Base-by-base conservation (phyloP, 2,113 vertebrate genomes). In the Beaufortia kweichowensis region DNA sequence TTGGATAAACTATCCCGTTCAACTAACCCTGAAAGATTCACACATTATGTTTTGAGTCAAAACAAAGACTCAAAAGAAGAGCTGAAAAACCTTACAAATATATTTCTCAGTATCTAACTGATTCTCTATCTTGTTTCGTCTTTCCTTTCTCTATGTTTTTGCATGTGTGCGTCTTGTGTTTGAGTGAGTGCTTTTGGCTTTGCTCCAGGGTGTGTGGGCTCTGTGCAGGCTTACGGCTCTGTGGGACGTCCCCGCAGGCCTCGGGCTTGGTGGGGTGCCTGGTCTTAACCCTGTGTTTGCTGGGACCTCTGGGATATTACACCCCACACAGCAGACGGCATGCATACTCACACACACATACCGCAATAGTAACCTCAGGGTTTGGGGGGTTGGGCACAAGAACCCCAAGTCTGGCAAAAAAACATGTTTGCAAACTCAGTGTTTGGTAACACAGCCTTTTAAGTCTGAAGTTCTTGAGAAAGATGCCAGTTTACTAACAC, bases 271-370 rank as follows among this genome's bases (percentile, higher is more conserved):
- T 90, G 81, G 87, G 89, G 85, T 77, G 88, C 86, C 88, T 90
- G 85, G 83, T 88, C 83, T 90, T 88, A 90, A 86, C 87, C 86
- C 88, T 86, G 86, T 85, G 85, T 89, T 83, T 66, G 82, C 88
- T 86, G 84, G 85, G 91, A 84, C 87, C 83, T 86, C 86, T 82
- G 86, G 88, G 89, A 89, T 87, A 90, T 87, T 90, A 88, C 85
- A 90, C 85, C 81, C 82, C 86, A 77, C 86, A 90, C 88, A 84
- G 87, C 87, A 75, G 80, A 82, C 78, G 83, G 88, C 88, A 79
- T 79, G 80, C 81, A 77, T 79, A 55, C 65, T 85, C 80, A 71
- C 46, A 48, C 23, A 55, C 21, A 31, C 56, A 73, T 31, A 43
- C 78, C 19, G 5, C 55, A 43, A 53, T 15, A 75, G 64, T 70